Base-by-base conservation (phyloP, 1,140 invertebrate species). In the Trichoplusia ni region DNA sequence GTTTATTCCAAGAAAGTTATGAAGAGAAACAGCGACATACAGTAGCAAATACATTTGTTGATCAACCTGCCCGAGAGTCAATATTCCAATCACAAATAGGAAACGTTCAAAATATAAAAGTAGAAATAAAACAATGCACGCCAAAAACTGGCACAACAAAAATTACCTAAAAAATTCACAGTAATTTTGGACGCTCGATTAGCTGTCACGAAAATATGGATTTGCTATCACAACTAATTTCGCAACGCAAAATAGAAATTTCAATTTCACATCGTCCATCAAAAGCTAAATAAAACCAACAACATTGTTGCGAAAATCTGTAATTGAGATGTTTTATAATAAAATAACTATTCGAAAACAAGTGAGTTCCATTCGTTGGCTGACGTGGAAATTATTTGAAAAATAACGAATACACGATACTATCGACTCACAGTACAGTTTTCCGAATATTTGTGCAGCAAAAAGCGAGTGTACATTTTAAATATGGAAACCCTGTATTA, bases 271-370 rank as follows among this genome's bases (percentile, higher is more conserved):
- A 25, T 40, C 40, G 25, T 4, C 14, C 23, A 13, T 27, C 40
- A 16, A 47, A 47, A 33, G n/a, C n/a, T n/a, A n/a, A n/a, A n/a
- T n/a, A 47, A 54, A 25, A 54, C 38, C 19, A 54, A 38, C 7
- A 21, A 11, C 27, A 13, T 40, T 38, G 21, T 38, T 25, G n/a
- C 35, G 33, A 54, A 37, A 27, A 38, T 13, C 18, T 16, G 51
- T 38, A 54, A 54, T 54, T 35, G 33, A 54, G 51, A 54, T 25
- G 51, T 13, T 54, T 38, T 13, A 19, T 47, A 25, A 54, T 54
- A 40, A 54, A 54, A 54, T 18, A 38, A 54, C 51, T 37, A 54
- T 38, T 38, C 7, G 33, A 40, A 54, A 54, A 54, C 33, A 54
- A 35, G 25, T 23, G 35, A 38, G 19, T 23, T 25, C 2, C 51